Conservation (phyloP, 2,888 invertebrate genomes). For the Antitype chi region DNA sequence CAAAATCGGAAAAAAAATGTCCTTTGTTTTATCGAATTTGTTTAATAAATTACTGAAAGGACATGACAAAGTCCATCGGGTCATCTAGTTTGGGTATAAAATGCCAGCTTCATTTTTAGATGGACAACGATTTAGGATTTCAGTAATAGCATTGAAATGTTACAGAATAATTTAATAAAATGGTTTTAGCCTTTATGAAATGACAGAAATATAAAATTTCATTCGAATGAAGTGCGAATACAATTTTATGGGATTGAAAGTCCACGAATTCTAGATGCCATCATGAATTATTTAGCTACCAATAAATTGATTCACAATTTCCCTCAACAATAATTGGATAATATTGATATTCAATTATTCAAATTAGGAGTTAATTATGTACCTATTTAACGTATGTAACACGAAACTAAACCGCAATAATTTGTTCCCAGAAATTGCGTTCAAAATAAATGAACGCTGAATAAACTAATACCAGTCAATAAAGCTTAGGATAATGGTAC, state of each 20-base stretch:
- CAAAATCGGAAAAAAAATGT: no score
- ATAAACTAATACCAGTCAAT: slow-evolving; percentile 30
- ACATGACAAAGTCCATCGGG: no score
- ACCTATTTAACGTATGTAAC: not conserved
- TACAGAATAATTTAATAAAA: slow-evolving; percentile 19
- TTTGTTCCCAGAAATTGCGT: not conserved
- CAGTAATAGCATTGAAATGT: slow-evolving; percentile 2
- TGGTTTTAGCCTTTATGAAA: slow-evolving; percentile 19
- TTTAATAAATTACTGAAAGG: no score
- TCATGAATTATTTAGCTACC: slow-evolving; percentile 12
- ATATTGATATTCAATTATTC: slow-evolving; percentile 3
- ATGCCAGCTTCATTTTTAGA: slow-evolving; percentile 23
- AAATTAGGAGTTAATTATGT: not conserved
- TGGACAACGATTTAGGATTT: not conserved
- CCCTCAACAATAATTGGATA: not conserved
- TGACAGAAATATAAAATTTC: slow-evolving; percentile 41
- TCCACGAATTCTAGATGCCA: slow-evolving; percentile 22
- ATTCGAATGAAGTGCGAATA: slow-evolving; percentile 13
- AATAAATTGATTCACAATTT: slow-evolving; percentile 13
- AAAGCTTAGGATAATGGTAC: slow-evolving; percentile 54
- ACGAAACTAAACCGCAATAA: not conserved
- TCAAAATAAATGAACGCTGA: slow-evolving; percentile 2
- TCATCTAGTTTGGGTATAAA: not conserved
- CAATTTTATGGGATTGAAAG: slow-evolving; percentile 10
- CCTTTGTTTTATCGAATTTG: no score